These are phyloP conservation scores for Bugula neritina DNA, from an alignment of 2,888 invertebrate genomes.

Conservation along the genomic window DNA sequence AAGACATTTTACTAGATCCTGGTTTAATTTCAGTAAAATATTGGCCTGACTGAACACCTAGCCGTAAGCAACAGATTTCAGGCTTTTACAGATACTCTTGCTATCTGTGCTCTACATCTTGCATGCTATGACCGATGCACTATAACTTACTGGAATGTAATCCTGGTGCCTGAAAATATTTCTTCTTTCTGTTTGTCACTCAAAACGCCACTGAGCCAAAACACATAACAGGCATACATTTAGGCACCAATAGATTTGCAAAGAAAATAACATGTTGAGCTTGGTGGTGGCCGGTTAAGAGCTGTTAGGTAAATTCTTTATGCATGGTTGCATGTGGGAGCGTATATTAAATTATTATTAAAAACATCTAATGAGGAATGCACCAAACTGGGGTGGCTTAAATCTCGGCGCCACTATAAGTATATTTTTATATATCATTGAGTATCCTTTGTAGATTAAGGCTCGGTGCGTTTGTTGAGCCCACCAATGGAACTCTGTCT, in stretches of 20 bases:
- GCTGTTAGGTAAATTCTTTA: background rate
- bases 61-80: too few species aligned
- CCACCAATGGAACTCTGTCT: constrained; percentile 5
- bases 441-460: constrained; percentile 9
- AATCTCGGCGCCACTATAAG: constrained; percentile 15
- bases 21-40: too few species aligned
- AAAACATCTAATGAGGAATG: background rate
- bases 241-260: background rate
- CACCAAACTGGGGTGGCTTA: background rate
- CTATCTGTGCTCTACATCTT: background rate
- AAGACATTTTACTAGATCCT: too few species aligned
- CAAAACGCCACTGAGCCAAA: background rate
- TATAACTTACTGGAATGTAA: background rate
- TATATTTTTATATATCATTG: background rate
- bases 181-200: background rate
- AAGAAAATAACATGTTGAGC: background rate
- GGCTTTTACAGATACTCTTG: too few species aligned
- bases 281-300: background rate
- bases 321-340: background rate
- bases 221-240: background rate
- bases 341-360: background rate
- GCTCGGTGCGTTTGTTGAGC: constrained; percentile 1
- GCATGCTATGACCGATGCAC: background rate
- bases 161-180: background rate
- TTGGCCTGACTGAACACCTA: too few species aligned